Conservation (phyloP, 2,113 vertebrate genomes). For the Prionailurus bengalensis region DNA sequence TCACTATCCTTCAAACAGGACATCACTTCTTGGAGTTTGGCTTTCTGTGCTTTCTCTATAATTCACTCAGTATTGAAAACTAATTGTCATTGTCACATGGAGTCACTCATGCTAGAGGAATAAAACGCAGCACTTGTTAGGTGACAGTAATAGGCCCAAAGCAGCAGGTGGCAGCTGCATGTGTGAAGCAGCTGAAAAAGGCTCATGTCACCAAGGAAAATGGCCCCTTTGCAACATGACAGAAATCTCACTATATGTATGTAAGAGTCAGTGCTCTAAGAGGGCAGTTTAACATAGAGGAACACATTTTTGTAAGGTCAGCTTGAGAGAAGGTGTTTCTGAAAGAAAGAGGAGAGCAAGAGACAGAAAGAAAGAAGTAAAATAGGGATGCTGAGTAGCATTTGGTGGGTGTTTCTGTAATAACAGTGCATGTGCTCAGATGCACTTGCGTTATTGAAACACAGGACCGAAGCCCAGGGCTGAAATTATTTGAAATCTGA, state of each 20-base stretch:
- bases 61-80: slow-evolving; percentile 61
- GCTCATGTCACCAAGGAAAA: neutral
- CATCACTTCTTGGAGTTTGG: slow-evolving; percentile 52
- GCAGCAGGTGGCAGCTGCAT: neutral
- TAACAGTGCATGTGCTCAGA: neutral
- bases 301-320: slow-evolving; percentile 10
- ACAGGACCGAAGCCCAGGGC: neutral
- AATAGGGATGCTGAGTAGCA: neutral
- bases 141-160: neutral
- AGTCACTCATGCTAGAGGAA: slow-evolving; percentile 8
- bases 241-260: neutral
- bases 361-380: neutral
- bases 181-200: neutral
- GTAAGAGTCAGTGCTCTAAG: neutral
- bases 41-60: slow-evolving; percentile 58
- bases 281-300: neutral
- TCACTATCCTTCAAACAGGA: slow-evolving; percentile 30
- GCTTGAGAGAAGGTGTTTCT: neutral
- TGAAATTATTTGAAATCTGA: slow-evolving; percentile 16
- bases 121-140: neutral
- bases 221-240: neutral
- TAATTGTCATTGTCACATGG: slow-evolving; percentile 61
- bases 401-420: neutral
- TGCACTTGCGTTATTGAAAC: neutral
- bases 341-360: neutral